phyloP scores from a whole-genome alignment of 2,888 invertebrate genomes.

The Macrophya alboannulata region DNA sequence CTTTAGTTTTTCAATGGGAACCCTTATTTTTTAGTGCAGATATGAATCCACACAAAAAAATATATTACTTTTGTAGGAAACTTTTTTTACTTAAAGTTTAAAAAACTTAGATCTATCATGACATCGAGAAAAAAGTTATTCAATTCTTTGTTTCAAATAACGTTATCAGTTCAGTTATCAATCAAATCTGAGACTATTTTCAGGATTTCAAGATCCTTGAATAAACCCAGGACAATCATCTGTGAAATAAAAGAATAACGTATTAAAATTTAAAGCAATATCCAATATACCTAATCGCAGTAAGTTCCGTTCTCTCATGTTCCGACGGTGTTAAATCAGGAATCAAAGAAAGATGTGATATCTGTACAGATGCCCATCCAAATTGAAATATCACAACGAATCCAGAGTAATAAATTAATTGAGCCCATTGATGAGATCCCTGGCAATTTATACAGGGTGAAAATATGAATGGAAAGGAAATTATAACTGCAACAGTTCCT shows the following conservation, averaged over 20 bases:
- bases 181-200: background rate
- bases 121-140: no score
- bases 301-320: slow-evolving; percentile 88
- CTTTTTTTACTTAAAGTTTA: no score
- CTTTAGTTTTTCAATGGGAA: no score
- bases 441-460: slow-evolving; percentile 88
- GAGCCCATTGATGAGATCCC: slow-evolving; percentile 85
- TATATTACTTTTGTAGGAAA: no score
- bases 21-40: no score
- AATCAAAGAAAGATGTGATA: slow-evolving; percentile 94
- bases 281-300: slow-evolving; percentile 86
- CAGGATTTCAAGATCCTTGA: background rate
- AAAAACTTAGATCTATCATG: no score
- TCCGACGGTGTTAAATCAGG: slow-evolving; percentile 90
- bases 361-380: slow-evolving; percentile 96
- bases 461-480: slow-evolving; percentile 94
- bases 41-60: no score
- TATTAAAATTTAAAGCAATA: background rate
- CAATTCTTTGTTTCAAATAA: no score
- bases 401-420: slow-evolving; percentile 88
- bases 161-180: no score
- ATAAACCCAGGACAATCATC: background rate
- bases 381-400: slow-evolving; percentile 94
- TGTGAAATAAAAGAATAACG: background rate
- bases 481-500: slow-evolving; percentile 89